Conservation (phyloP, 1,140 invertebrate species). For the Drosophila funebris region DNA sequence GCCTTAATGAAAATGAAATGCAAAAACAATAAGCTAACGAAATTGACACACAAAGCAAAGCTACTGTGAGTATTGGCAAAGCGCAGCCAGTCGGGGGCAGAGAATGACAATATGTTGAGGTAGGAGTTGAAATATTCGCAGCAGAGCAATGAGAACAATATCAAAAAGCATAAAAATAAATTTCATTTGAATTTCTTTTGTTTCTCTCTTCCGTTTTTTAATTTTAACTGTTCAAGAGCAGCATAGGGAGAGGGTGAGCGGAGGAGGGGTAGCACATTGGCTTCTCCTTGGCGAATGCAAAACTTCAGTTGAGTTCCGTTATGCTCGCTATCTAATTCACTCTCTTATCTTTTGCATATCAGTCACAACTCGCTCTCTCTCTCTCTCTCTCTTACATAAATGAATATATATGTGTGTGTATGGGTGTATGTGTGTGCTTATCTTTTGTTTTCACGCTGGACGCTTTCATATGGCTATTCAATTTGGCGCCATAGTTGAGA, state of each 20-base stretch:
- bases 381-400: not conserved
- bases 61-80: not conserved
- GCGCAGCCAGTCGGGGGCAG: not conserved
- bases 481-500: constrained; percentile 3
- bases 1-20: constrained; percentile 20
- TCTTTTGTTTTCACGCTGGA: constrained; percentile 20
- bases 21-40: constrained; percentile 14
- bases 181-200: constrained; percentile 16
- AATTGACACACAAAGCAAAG: constrained; percentile 17
- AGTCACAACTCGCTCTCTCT: not conserved
- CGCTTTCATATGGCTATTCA: constrained; percentile 23
- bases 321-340: constrained; percentile 7
- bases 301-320: not conserved
- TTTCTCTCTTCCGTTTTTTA: not conserved
- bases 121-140: not conserved
- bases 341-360: constrained; percentile 6
- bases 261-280: not conserved
- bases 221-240: not conserved
- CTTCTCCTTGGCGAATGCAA: not conserved
- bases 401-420: not conserved
- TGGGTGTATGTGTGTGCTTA: not conserved
- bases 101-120: not conserved
- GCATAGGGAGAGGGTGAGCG: not conserved
- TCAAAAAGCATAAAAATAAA: constrained; percentile 6
- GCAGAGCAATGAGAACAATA: not conserved